Percentiles rank a stretch among this genome's conserved stretches.
Conservation (phyloP, 2,888 invertebrate species). For the Mylabris sibirica region DNA sequence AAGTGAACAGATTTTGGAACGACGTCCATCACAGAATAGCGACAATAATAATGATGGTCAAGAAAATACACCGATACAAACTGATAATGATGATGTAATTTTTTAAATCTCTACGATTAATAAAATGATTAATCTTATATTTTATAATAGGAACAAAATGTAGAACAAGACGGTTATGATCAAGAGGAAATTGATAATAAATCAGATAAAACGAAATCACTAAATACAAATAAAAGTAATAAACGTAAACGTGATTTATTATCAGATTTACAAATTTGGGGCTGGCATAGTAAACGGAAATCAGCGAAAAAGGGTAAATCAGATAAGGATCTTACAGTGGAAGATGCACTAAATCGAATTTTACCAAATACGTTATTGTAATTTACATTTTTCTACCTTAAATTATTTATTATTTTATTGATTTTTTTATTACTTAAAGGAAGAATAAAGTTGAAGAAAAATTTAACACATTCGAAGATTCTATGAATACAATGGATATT, state of each 20-base stretch:
- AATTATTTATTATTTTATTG: slow-evolving; percentile 16
- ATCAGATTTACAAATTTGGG: slow-evolving; percentile 78
- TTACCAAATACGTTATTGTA: slow-evolving; percentile 69
- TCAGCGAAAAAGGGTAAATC: slow-evolving; percentile 66
- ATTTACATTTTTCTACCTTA: slow-evolving; percentile 29
- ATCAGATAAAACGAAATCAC: slow-evolving; percentile 47
- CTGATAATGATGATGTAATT: slow-evolving; percentile 58
- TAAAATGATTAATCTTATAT: slow-evolving; percentile 19
- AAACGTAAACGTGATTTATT: slow-evolving; percentile 77
- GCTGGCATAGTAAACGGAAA: slow-evolving; percentile 74
- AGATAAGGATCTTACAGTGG: slow-evolving; percentile 69
- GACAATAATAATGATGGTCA: slow-evolving; percentile 53
- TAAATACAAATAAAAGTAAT: slow-evolving; percentile 43
- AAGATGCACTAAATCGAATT: slow-evolving; percentile 72
- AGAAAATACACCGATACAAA: slow-evolving; percentile 56
- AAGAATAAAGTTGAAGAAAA: slow-evolving; percentile 60
- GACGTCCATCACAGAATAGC: slow-evolving; percentile 56
- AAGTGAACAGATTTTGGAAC: slow-evolving; percentile 50
- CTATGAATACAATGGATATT: slow-evolving; percentile 70
- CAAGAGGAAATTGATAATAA: slow-evolving; percentile 55
- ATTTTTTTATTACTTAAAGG: slow-evolving; percentile 44
- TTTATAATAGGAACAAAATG: slow-evolving; percentile 43
- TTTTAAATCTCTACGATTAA: slow-evolving; percentile 13
- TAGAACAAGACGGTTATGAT: slow-evolving; percentile 57
- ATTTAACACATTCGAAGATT: slow-evolving; percentile 62